Evolutionary conservation across 2,113 vertebrate genomes (phyloP), one percentile per base, ranked within the genome.

Genomic region (Spea bombifrons): DNA sequence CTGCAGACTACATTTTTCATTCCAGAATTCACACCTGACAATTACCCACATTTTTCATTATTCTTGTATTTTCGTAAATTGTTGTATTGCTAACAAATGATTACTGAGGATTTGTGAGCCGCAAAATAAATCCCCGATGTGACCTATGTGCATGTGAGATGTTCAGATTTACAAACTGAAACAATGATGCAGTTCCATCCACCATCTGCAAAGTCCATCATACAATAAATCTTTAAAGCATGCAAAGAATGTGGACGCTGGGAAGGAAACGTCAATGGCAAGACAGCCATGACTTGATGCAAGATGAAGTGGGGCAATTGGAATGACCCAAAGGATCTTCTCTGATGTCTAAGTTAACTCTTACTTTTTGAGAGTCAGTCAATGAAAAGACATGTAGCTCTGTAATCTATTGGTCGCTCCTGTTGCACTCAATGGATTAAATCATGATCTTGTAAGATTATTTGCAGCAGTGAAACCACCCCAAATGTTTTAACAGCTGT

Each of bases 401-500:
- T 57, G 9, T 13, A 57, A 57, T 4, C 4, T 10, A 57, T 57
- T 57, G 15, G 9, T 57, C 55, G 15, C 9, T 59, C 9, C 12
- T 13, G 4, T 59, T 9, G 55, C 55, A 59, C 10, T 2, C 12
- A 13, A 13, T 10, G 75, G 65, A 76, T 76, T 76, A 69, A 76
- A 76, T 66, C 52, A 76, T 76, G 50, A 70, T 52, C 57, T 55
- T 82, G 81, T 77, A 73, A 75, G 57, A 77, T 82, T 81, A 44
- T 8, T 74, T 81, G 68, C 70, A 45, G 50, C 75, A 83, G 75
- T 73, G 70, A 73, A 80, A 73, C 64, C 80, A 86, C 75, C 73
- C 83, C 80, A 84, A 92, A 88, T 95, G 90, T 95, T 95, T 95
- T 92, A 95, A 96, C 94, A 98, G 95, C 95, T 96, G 94, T 83